Percentiles rank a stretch among this genome's conserved stretches.
Conservation (phyloP, 2,888 invertebrate genomes). For the Hetaerina titia region DNA sequence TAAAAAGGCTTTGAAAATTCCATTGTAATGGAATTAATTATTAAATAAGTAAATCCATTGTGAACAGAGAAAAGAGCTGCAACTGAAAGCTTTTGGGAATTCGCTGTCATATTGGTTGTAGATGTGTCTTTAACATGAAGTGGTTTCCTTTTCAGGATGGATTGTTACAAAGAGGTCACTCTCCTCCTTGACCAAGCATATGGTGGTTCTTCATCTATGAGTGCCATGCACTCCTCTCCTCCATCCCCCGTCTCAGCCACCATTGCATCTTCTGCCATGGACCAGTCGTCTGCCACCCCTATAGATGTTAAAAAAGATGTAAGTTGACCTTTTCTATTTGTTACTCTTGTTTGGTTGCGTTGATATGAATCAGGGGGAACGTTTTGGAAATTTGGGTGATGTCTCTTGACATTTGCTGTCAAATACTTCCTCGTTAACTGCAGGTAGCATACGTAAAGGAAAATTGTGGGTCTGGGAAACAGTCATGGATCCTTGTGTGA, state of each 20-base stretch:
- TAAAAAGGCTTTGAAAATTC: conserved; percentile 66
- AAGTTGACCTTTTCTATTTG: conserved; percentile 72
- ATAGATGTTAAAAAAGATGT: conserved; percentile 79
- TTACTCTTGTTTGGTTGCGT: conserved; percentile 69
- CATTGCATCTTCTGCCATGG: conserved; percentile 73
- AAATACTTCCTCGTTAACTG: too few species aligned
- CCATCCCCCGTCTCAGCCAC: conserved; percentile 76
- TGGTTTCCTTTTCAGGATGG: conserved; percentile 82
- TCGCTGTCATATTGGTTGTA: too few species aligned
- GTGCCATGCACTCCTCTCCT: conserved; percentile 73
- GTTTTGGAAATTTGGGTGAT: background rate
- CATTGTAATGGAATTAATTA: conserved; percentile 60
- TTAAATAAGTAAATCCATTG: too few species aligned
- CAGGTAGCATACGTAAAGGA: too few species aligned
- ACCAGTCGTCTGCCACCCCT: conserved; percentile 76
- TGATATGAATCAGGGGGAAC: background rate
- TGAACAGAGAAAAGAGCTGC: too few species aligned
- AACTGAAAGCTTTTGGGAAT: too few species aligned
- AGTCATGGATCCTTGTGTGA: too few species aligned
- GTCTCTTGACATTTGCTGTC: background rate
- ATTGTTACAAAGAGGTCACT: conserved; percentile 93
- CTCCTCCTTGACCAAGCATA: conserved; percentile 86
- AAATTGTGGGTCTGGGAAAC: too few species aligned
- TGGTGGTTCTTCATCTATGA: conserved; percentile 78
- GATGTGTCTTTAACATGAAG: background rate